phyloP scores from a whole-genome alignment of 2,888 invertebrate species.

The Agonopterix arenella region DNA sequence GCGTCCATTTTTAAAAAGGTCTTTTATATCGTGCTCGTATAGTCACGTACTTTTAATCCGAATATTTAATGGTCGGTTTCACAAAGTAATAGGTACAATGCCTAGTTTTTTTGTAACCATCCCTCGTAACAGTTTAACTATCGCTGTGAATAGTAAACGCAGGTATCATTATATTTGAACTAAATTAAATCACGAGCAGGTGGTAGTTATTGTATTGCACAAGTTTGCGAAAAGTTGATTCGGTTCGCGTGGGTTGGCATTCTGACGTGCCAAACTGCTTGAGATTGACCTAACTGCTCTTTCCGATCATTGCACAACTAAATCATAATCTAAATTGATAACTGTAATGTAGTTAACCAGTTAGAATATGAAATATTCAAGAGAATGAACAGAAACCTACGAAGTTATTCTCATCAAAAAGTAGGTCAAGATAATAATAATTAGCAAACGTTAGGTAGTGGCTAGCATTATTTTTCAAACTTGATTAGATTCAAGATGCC shows the following conservation, averaged over 20 bases:
- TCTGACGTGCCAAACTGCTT: conserved; percentile 20
- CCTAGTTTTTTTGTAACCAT: not conserved
- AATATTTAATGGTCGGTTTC: conserved; percentile 30
- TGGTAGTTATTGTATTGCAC: conserved; percentile 40
- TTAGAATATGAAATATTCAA: too few relatives aligned
- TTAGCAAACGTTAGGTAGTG: conserved; percentile 26
- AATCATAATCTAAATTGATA: conserved; percentile 8
- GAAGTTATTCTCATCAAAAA: conserved; percentile 36
- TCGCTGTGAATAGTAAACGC: conserved; percentile 4
- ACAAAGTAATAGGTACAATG: conserved; percentile 3
- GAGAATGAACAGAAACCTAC: not conserved
- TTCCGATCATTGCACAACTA: conserved; percentile 37
- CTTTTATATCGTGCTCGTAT: conserved; percentile 31
- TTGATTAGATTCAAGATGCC: too few relatives aligned
- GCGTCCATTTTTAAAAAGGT: conserved; percentile 30
- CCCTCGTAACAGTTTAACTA: too few relatives aligned
- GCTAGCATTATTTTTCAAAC: too few relatives aligned
- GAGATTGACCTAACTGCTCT: conserved; percentile 19
- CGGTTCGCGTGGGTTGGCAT: conserved; percentile 32
- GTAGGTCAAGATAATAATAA: conserved; percentile 67
- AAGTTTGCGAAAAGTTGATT: conserved; percentile 46
- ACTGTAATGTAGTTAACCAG: too few relatives aligned
- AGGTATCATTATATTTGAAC: conserved; percentile 16
- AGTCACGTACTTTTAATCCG: conserved; percentile 43
- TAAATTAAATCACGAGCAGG: conserved; percentile 36